phyloP scores from a whole-genome alignment of 1,140 invertebrate genomes.

The Schlechtendalia chinensis region DNA sequence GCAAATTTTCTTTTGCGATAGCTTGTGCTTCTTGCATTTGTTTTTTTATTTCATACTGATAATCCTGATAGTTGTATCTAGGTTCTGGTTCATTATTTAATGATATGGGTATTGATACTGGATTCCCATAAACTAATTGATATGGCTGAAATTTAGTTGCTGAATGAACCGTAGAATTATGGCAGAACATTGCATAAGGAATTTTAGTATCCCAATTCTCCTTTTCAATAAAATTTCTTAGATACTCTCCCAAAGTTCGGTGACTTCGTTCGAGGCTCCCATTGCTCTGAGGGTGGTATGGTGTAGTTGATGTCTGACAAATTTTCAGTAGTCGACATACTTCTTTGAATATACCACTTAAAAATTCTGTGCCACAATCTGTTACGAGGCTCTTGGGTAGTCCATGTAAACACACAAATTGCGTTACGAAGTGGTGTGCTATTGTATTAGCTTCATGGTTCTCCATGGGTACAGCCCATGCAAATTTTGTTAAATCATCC shows the following conservation, averaged over 20 bases:
- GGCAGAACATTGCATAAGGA: slow-evolving; percentile 57
- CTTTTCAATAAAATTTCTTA: slow-evolving; percentile 49
- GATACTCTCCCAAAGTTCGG: slow-evolving; percentile 53
- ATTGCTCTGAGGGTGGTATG: slow-evolving; percentile 52
- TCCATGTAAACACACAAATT: not conserved
- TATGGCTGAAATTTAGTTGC: slow-evolving; percentile 56
- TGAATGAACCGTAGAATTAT: slow-evolving; percentile 57
- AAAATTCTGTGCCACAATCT: slow-evolving; percentile 31
- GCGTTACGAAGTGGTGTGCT: slow-evolving; percentile 49
- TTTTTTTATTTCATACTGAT: slow-evolving; percentile 11
- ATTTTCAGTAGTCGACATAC: not conserved
- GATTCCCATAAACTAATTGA: slow-evolving; percentile 46
- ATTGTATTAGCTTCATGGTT: slow-evolving; percentile 56
- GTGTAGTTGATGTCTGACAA: slow-evolving; percentile 37
- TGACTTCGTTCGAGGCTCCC: slow-evolving; percentile 56
- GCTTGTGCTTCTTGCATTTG: slow-evolving; percentile 54
- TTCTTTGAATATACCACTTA: slow-evolving; percentile 22
- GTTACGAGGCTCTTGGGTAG: not conserved
- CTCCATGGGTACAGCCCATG: slow-evolving; percentile 54
- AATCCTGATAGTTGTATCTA: slow-evolving; percentile 25
- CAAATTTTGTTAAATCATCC: slow-evolving; percentile 44
- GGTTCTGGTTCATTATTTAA: not conserved
- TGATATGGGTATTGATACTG: not conserved
- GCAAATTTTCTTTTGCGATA: slow-evolving; percentile 54
- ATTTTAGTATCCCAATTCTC: slow-evolving; percentile 58